Evolutionary conservation across 1,140 invertebrate genomes (phyloP).

Genomic region (Achatina immaculata): DNA sequence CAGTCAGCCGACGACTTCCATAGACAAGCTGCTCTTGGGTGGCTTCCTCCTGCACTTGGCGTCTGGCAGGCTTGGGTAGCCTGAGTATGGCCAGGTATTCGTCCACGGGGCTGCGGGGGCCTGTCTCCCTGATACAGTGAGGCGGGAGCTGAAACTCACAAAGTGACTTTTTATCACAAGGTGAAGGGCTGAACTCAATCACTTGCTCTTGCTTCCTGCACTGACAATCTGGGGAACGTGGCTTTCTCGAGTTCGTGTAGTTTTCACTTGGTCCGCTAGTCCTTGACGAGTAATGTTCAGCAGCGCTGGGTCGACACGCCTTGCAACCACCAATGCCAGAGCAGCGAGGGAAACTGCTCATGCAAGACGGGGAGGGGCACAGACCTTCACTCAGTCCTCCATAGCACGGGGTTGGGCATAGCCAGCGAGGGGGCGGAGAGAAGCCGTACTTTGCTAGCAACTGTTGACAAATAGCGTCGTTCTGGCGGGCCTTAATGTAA

Average conservation of each 20-base stretch:
- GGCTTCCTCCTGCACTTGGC: background rate
- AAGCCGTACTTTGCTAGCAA: constrained; percentile 11
- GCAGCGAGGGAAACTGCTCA: no score
- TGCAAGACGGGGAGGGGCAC: background rate
- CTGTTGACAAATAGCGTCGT: constrained; percentile 18
- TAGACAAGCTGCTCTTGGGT: background rate
- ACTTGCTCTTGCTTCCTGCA: background rate
- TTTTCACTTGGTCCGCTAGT: background rate
- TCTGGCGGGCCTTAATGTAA: background rate
- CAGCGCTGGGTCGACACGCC: background rate
- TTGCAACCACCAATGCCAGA: background rate
- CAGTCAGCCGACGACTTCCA: background rate
- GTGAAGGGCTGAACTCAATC: background rate
- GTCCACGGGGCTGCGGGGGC: background rate
- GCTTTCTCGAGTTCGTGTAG: constrained; percentile 23
- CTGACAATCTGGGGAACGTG: background rate
- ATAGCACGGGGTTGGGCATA: background rate
- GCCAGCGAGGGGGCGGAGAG: background rate
- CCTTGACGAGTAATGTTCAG: no score
- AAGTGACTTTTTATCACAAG: background rate
- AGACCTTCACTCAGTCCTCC: background rate
- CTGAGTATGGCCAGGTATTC: constrained; percentile 1
- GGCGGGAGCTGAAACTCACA: constrained; percentile 3
- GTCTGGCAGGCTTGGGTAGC: background rate
- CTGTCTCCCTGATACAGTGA: background rate